Evolutionary conservation across 2,797 vertebrate species (phyloP).

Genomic region (Buceros bicornis): DNA sequence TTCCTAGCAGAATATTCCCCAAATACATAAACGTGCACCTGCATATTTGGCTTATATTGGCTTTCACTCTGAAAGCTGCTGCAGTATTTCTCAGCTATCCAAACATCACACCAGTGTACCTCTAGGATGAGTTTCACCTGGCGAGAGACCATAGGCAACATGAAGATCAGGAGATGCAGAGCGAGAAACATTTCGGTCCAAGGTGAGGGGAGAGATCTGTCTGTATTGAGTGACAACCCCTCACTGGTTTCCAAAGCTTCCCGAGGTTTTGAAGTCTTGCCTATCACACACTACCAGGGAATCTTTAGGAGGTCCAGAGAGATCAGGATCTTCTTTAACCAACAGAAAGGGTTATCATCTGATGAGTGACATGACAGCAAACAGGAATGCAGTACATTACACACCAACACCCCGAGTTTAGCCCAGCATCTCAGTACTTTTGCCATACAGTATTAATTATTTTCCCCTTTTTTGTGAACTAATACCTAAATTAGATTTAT

Average conservation of each 20-base stretch:
- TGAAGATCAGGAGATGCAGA: neutral
- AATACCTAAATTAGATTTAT: conserved; percentile 25
- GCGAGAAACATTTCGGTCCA: neutral
- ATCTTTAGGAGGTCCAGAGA: neutral
- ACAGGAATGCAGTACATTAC: neutral
- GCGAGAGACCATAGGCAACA: neutral
- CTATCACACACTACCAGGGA: neutral
- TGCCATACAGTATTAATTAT: neutral
- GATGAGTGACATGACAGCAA: neutral
- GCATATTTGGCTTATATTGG: neutral
- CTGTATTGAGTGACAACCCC: neutral
- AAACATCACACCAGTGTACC: neutral
- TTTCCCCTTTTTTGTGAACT: neutral
- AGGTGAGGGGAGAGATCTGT: neutral
- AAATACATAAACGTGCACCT: neutral
- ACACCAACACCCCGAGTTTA: neutral
- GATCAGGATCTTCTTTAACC: neutral
- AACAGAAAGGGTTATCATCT: neutral
- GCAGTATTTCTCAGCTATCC: neutral
- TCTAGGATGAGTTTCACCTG: neutral
- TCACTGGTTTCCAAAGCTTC: neutral
- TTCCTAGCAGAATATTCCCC: neutral
- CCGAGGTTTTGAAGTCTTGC: neutral
- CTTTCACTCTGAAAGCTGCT: neutral
- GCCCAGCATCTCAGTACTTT: neutral